Conservation (phyloP, 2,113 vertebrate genomes). For the Hypomesus transpacificus region DNA sequence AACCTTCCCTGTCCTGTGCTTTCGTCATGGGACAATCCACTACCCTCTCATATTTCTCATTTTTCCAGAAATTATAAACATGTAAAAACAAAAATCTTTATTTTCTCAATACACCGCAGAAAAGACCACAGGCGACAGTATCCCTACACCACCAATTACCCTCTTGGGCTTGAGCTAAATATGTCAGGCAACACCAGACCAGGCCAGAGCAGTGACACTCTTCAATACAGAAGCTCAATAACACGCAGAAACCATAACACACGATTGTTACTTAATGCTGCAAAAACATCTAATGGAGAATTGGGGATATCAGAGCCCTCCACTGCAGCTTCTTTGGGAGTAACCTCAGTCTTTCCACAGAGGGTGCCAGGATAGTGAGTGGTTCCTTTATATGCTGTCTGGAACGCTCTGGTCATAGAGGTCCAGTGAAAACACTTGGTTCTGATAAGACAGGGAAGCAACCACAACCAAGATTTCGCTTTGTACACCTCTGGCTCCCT, state of each 20-base stretch:
- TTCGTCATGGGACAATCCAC: slow-evolving; percentile 27
- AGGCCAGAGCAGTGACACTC: slow-evolving; percentile 15
- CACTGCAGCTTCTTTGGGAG: slow-evolving; percentile 36
- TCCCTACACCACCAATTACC: slow-evolving; percentile 14
- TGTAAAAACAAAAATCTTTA: not conserved
- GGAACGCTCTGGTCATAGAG: slow-evolving; percentile 11
- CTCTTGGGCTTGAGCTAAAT: slow-evolving; percentile 7
- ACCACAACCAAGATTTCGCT: not conserved
- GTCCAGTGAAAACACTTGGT: slow-evolving; percentile 43
- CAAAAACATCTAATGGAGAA: slow-evolving; percentile 21
- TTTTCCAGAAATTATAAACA: slow-evolving; percentile 37
- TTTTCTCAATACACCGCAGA: slow-evolving; percentile 19
- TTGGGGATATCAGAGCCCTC: not conserved
- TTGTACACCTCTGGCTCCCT: not conserved
- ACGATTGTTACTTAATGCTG: slow-evolving; percentile 9
- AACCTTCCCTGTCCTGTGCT: slow-evolving; percentile 12
- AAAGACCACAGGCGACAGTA: slow-evolving; percentile 18
- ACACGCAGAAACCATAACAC: slow-evolving; percentile 13
- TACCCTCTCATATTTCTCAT: slow-evolving; percentile 20
- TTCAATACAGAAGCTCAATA: slow-evolving; percentile 15
- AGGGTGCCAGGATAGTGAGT: slow-evolving; percentile 50
- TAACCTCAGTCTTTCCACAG: slow-evolving; percentile 59
- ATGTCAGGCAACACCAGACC: slow-evolving; percentile 26
- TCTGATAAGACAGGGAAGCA: slow-evolving; percentile 52
- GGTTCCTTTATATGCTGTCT: slow-evolving; percentile 34